These are phyloP conservation scores for Rattus rattus DNA, from an alignment of 2,113 vertebrate genomes.

Conservation along the genomic window DNA sequence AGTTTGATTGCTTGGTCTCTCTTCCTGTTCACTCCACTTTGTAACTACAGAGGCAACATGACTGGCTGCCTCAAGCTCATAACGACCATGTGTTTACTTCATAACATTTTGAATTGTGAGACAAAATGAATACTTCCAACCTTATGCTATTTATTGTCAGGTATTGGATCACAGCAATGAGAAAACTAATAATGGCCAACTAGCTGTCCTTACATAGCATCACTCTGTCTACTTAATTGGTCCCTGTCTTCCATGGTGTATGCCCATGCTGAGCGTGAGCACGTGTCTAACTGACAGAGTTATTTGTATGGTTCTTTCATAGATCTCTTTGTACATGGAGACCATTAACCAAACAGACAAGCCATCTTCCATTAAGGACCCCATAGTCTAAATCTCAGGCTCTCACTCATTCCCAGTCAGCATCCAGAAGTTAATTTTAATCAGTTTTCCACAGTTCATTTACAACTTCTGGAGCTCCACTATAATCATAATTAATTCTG, in stretches of 20 bases:
- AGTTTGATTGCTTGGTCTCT: background rate
- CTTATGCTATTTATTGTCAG: background rate
- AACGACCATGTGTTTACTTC: no score
- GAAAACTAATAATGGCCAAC: background rate
- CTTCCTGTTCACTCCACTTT: background rate
- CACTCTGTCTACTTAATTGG: background rate
- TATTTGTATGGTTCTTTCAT: background rate
- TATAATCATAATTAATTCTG: background rate
- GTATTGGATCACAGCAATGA: background rate
- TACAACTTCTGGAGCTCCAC: background rate
- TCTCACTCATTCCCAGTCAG: background rate
- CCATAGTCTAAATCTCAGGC: no score
- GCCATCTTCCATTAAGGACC: background rate
- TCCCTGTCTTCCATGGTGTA: background rate
- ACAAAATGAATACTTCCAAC: background rate
- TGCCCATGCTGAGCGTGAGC: background rate
- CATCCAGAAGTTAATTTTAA: background rate
- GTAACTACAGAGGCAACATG: background rate
- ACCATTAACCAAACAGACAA: background rate
- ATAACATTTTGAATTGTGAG: background rate
- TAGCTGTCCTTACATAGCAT: background rate
- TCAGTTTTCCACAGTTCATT: background rate
- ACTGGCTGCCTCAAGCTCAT: background rate
- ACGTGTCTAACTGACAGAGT: background rate
- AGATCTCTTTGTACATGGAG: background rate